A percentile compares a stretch with the other conserved stretches of the same genome.
phyloP scores from a whole-genome alignment of 2,797 vertebrate genomes.

The Sebastes trivittatus region DNA sequence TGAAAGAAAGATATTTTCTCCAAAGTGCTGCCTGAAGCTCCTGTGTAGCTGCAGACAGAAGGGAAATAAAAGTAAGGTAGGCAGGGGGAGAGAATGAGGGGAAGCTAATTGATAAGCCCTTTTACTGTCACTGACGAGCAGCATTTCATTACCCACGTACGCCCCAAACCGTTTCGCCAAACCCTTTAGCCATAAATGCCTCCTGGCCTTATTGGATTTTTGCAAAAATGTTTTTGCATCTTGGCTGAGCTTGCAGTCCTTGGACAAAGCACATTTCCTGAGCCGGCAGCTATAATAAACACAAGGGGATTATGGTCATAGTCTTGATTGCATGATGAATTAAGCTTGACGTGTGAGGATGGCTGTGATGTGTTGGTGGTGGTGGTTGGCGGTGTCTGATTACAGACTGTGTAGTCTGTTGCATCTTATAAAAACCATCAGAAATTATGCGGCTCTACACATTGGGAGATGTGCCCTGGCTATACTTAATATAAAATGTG shows the following conservation, averaged over 20 bases:
- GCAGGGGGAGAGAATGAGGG: conserved; percentile 18
- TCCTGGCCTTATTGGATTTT: conserved; percentile 52
- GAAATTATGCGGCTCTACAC: not conserved
- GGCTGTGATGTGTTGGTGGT: conserved; percentile 23
- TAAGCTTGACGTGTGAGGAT: conserved; percentile 44
- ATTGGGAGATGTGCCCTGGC: not conserved
- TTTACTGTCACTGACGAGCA: conserved; percentile 53
- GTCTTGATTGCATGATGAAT: conserved; percentile 64
- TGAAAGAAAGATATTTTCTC: conserved; percentile 49
- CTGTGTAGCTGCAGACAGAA: conserved; percentile 22
- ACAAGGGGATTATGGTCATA: conserved; percentile 43
- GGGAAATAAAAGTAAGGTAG: conserved; percentile 29
- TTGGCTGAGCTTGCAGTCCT: conserved; percentile 26
- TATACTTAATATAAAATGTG: not conserved
- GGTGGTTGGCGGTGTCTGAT: conserved; percentile 25
- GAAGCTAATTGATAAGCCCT: conserved; percentile 69
- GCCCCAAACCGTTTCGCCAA: conserved; percentile 27
- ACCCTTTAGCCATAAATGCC: conserved; percentile 42
- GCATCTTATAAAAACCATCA: conserved; percentile 33
- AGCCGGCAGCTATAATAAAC: conserved; percentile 53
- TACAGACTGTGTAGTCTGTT: conserved; percentile 20
- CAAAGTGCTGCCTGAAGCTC: conserved; percentile 42
- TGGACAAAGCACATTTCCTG: conserved; percentile 42
- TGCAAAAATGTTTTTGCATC: conserved; percentile 46
- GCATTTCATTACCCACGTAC: conserved; percentile 59